A percentile compares a stretch with the other conserved stretches of the same genome.
Evolutionary conservation across 2,888 invertebrate genomes (phyloP).

Genomic region (Acronicta psi): DNA sequence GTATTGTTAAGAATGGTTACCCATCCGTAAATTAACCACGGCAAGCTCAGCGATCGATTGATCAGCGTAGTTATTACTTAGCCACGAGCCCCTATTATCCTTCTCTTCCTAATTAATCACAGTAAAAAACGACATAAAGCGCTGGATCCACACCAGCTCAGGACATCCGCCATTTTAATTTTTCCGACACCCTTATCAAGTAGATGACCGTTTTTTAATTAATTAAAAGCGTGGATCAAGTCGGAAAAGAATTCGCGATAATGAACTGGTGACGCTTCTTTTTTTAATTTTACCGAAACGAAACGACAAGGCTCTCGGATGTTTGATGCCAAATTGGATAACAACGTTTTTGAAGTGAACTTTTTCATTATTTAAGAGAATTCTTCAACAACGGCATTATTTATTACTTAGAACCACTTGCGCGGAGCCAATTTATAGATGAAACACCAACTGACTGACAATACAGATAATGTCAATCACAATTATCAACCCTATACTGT

Average conservation of each 20-base stretch:
- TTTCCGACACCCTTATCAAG: conserved; percentile 57
- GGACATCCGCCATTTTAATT: conserved; percentile 42
- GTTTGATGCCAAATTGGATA: conserved; percentile 52
- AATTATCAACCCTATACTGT: too few species aligned
- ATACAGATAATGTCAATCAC: too few species aligned
- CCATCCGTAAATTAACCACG: too few species aligned
- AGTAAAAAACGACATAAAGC: conserved; percentile 6
- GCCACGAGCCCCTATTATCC: not conserved
- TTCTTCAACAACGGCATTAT: not conserved
- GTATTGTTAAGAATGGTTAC: too few species aligned
- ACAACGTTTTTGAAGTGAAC: conserved; percentile 15
- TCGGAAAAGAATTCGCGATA: conserved; percentile 62
- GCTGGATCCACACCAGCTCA: conserved; percentile 26
- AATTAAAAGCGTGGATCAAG: conserved; percentile 65
- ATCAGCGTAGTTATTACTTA: too few species aligned
- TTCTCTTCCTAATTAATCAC: conserved; percentile 8
- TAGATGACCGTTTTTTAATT: conserved; percentile 67
- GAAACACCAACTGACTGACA: too few species aligned
- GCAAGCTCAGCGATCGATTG: too few species aligned
- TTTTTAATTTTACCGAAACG: conserved; percentile 55
- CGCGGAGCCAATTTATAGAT: too few species aligned
- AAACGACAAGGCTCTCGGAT: conserved; percentile 38
- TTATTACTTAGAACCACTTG: too few species aligned
- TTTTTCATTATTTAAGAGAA: conserved; percentile 8
- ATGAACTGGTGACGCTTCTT: conserved; percentile 63